A percentile compares a stretch with the other conserved stretches of the same genome.
Evolutionary conservation across 2,888 invertebrate genomes (phyloP).

Genomic region (Ophion obscuratus): DNA sequence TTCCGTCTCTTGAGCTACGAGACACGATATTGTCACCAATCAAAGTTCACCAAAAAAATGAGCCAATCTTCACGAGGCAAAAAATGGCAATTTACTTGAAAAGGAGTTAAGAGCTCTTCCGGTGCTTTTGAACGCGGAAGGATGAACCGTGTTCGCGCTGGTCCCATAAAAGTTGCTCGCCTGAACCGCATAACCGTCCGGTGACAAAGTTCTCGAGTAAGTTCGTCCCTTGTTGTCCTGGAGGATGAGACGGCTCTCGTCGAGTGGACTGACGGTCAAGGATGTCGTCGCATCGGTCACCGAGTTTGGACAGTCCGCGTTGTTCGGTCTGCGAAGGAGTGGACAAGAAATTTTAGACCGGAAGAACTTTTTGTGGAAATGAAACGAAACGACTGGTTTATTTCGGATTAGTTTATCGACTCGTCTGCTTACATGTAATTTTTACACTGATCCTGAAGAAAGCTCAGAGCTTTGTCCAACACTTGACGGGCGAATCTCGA

Average conservation of each 20-base stretch:
- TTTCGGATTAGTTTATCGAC: background rate
- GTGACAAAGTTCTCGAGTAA: constrained; percentile 72
- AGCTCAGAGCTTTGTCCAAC: constrained; percentile 86
- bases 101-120: constrained; percentile 73
- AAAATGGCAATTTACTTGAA: constrained; percentile 69
- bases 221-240: constrained; percentile 70
- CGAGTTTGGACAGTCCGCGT: constrained; percentile 84
- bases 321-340: constrained; percentile 83
- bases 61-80: background rate
- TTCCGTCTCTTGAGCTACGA: constrained; percentile 49
- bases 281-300: constrained; percentile 71
- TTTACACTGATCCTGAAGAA: constrained; percentile 86
- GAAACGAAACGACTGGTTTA: background rate
- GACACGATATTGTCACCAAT: background rate
- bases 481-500: constrained; percentile 85
- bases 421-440: constrained; percentile 86
- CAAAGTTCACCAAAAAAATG: background rate
- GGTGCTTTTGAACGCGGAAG: constrained; percentile 73
- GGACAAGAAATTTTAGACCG: background rate
- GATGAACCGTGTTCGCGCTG: constrained; percentile 72
- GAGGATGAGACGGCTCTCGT: constrained; percentile 63
- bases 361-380: background rate
- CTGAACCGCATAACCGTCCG: constrained; percentile 74
- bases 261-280: constrained; percentile 71
- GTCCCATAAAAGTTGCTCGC: constrained; percentile 73